Percentiles rank a stretch among this genome's conserved stretches.
These are phyloP conservation scores for Lasius fuliginosus DNA, from an alignment of 2,888 invertebrate genomes.

Conservation along the genomic window DNA sequence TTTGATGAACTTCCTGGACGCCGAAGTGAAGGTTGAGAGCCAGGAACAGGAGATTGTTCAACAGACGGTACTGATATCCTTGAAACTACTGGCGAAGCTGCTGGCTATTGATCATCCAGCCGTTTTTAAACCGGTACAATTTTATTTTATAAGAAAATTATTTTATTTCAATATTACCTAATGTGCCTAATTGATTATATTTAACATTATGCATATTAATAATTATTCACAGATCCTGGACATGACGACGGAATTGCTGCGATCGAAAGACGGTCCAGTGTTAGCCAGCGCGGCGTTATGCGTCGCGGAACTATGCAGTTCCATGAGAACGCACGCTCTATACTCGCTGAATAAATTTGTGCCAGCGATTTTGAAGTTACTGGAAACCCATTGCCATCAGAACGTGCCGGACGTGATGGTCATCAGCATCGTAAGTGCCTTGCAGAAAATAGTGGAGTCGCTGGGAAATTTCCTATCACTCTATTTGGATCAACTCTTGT, in stretches of 20 bases:
- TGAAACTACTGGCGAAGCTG: slow-evolving; percentile 93
- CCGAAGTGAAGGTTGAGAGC: slow-evolving; percentile 86
- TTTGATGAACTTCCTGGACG: slow-evolving; percentile 88
- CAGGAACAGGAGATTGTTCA: slow-evolving; percentile 91
- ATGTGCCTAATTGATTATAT: neutral
- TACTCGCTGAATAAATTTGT: slow-evolving; percentile 92
- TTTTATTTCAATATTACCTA: neutral
- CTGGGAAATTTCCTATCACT: slow-evolving; percentile 95
- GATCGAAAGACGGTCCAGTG: slow-evolving; percentile 88
- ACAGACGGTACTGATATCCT: slow-evolving; percentile 93
- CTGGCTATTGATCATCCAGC: slow-evolving; percentile 90
- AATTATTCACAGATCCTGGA: slow-evolving; percentile 88
- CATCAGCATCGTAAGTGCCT: slow-evolving; percentile 92
- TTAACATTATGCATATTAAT: slow-evolving; percentile 5
- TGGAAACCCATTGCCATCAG: slow-evolving; percentile 89
- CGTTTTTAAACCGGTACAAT: slow-evolving; percentile 89
- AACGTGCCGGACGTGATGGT: slow-evolving; percentile 89
- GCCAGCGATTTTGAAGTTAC: slow-evolving; percentile 90
- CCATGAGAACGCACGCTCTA: slow-evolving; percentile 92
- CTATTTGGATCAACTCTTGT: slow-evolving; percentile 92
- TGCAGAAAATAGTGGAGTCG: slow-evolving; percentile 94
- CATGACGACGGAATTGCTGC: slow-evolving; percentile 89
- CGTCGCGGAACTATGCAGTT: slow-evolving; percentile 92
- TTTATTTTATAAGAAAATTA: slow-evolving; percentile 53
- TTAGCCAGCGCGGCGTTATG: slow-evolving; percentile 92